Evolutionary conservation across 2,797 vertebrate genomes (phyloP).

Genomic region (Odontamblyopus rebecca): DNA sequence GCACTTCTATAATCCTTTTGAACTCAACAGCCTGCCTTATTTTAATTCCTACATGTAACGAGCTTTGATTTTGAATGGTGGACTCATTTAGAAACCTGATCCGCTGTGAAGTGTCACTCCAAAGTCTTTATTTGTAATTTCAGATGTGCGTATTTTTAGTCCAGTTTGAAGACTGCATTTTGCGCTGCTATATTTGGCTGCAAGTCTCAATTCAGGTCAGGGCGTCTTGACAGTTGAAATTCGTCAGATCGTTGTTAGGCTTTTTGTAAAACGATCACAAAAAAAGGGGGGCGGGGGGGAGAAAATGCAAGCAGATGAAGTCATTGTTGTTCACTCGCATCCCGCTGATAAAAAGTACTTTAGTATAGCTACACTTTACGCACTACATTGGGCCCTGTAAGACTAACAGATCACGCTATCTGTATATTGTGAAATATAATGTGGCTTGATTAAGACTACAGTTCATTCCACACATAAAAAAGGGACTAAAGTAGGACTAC

Average conservation of each 20-base stretch:
- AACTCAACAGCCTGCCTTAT: constrained; percentile 21
- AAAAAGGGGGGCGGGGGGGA: not conserved
- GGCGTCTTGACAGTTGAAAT: constrained; percentile 45
- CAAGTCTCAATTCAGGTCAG: constrained; percentile 43
- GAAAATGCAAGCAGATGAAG: not conserved
- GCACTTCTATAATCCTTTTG: constrained; percentile 45
- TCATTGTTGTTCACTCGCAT: not conserved
- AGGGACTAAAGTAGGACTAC: too few relatives aligned
- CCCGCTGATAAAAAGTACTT: not conserved
- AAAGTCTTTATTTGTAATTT: constrained; percentile 46
- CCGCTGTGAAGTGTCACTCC: constrained; percentile 42
- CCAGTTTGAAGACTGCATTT: constrained; percentile 33
- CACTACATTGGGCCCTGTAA: too few relatives aligned
- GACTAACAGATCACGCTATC: too few relatives aligned
- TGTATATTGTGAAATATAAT: too few relatives aligned
- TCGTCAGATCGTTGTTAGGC: constrained; percentile 25
- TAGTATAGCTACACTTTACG: not conserved
- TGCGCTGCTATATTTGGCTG: constrained; percentile 59
- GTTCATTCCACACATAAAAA: too few relatives aligned
- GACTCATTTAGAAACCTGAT: constrained; percentile 43
- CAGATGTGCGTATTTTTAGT: constrained; percentile 58
- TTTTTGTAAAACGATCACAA: not conserved
- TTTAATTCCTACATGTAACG: constrained; percentile 34
- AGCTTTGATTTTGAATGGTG: constrained; percentile 46
- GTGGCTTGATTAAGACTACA: too few relatives aligned